A percentile compares a stretch with the other conserved stretches of the same genome.
These are phyloP conservation scores for Aspidiotus destructor DNA, from an alignment of 2,888 invertebrate genomes.

Conservation along the genomic window DNA sequence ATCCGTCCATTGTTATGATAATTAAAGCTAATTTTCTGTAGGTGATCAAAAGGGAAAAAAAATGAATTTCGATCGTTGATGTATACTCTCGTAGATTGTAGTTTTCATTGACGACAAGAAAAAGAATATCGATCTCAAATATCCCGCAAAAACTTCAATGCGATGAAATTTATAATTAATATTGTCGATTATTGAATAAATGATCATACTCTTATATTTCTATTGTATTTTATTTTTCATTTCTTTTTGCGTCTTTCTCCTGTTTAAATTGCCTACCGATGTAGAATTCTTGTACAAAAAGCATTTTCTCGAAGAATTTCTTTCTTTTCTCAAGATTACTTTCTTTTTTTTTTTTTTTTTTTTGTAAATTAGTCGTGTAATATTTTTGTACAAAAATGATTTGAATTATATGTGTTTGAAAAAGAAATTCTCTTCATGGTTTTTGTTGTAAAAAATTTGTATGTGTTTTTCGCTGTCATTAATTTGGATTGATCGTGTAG, in stretches of 20 bases:
- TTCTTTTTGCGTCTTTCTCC: no score
- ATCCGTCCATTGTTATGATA: not conserved
- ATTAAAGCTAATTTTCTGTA: not conserved
- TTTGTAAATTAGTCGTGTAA: not conserved
- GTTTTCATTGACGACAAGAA: not conserved
- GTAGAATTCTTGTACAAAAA: not conserved
- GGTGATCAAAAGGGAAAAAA: not conserved
- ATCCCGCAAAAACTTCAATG: not conserved
- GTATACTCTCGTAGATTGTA: no score
- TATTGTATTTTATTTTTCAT: not conserved
- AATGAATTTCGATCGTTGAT: not conserved
- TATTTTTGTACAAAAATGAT: conserved; percentile 4
- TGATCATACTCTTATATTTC: not conserved
- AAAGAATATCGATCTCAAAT: not conserved
- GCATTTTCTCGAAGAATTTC: conserved; percentile 6
- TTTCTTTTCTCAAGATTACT: not conserved
- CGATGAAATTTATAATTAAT: not conserved
- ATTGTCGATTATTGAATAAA: not conserved
- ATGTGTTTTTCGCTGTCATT: not conserved
- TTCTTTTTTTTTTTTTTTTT: not conserved
- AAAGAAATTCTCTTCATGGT: not conserved
- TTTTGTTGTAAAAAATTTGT: not conserved
- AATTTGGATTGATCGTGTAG: not conserved
- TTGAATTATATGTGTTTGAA: not conserved
- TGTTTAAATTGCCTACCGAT: no score